Evolutionary conservation across 2,797 vertebrate genomes (phyloP), one percentile per base, ranked within the genome.

Genomic region (Typhlichthys subterraneus): DNA sequence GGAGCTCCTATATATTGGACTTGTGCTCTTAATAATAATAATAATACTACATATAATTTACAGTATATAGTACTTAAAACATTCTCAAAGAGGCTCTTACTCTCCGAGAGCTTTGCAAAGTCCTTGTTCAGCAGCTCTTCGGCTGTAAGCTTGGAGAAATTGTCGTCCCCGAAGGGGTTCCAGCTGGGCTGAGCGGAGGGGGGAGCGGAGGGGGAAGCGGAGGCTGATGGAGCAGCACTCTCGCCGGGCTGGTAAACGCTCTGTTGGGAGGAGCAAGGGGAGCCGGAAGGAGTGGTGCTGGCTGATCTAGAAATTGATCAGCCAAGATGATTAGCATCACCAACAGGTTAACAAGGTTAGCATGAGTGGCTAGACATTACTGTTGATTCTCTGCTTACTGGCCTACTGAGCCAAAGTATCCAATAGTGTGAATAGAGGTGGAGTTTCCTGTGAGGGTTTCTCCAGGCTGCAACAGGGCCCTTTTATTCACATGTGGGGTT

Each of bases 51-150:
- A 3, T 29, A 29, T 29, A 29, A 29, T 29, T 29, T 29, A 29
- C 23, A 29, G 23, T 29, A 29, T 29, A 29, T 29, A 29, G 23
- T 29, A 29, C 23, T 29, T 4, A 29, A 29, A 29, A 29, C 23
- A 29, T 29, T 29, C 23, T 29, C 23, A 29, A 29, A 29, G 23
- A 0, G 2, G 42, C 53, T 65, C 88, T 75, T 78, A 99, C 97
- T 92, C 10, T 99, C 96, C 7, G 91, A 89, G 1, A 98, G 88
- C 83, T 97, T 99, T 42, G 95, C 96, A 85, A 99, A 99, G 85
- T 99, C 98, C 88, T 98, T 99, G 90, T 99, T 99, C 1, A 99
- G 94, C 59, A 99, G 93, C 85, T 99, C 97, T 85, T 99, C 97
- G 0, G 97, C 97, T 1, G 97, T 99, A 15, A 99, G 94, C 84